Conservation (phyloP, 2,113 vertebrate genomes). For the Oophaga pumilio region DNA sequence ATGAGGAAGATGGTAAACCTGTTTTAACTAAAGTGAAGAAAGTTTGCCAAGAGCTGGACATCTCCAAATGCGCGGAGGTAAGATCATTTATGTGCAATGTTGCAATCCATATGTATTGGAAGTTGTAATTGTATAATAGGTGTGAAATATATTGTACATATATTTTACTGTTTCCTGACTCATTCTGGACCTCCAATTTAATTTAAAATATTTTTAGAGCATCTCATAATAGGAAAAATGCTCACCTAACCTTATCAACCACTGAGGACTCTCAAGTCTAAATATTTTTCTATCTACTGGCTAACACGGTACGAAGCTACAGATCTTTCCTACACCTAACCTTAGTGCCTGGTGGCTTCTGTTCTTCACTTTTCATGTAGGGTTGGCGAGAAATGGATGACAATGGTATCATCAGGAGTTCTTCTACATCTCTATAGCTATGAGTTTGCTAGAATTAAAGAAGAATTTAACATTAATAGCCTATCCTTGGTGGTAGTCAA, state of each 20-base stretch:
- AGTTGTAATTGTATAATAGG: not conserved
- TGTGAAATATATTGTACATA: not conserved
- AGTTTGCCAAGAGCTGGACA: constrained; percentile 37
- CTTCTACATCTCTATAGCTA: not conserved
- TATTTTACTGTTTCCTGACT: not conserved
- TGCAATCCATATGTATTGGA: not conserved
- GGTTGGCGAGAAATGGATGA: not conserved
- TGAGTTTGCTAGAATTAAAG: not conserved
- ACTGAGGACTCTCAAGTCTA: too few relatives aligned
- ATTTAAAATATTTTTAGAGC: not conserved
- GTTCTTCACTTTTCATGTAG: not conserved
- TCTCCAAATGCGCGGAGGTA: constrained; percentile 49
- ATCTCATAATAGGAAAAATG: not conserved
- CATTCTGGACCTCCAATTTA: not conserved
- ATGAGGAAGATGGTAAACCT: constrained; percentile 37
- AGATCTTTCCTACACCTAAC: not conserved
- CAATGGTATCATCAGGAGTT: not conserved
- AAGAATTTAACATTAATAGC: too few relatives aligned
- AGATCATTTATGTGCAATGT: not conserved
- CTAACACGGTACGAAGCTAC: too few relatives aligned
- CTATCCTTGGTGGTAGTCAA: too few relatives aligned
- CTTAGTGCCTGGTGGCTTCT: not conserved
- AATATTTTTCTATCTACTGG: too few relatives aligned
- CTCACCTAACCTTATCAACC: not conserved
- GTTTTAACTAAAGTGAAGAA: constrained; percentile 50